phyloP scores from a whole-genome alignment of 1,140 invertebrate genomes.

The Pristionchus pacificus region DNA sequence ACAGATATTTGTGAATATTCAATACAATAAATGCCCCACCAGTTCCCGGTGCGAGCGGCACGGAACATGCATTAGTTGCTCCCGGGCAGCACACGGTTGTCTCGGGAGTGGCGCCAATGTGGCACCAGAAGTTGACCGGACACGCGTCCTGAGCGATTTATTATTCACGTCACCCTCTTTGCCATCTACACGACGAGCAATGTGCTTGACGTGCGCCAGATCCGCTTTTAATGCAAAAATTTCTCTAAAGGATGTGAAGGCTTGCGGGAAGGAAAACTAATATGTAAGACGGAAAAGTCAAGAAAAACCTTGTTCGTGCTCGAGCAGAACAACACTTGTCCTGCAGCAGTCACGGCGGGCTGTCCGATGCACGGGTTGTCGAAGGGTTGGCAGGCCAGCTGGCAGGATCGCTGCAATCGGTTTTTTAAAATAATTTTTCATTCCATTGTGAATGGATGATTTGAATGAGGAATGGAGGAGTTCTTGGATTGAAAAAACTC shows the following conservation, averaged over 20 bases:
- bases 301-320: constrained; percentile 23
- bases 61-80: constrained; percentile 57
- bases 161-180: too few relatives aligned
- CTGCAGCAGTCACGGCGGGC: constrained; percentile 49
- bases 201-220: too few relatives aligned
- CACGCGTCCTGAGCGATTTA: constrained; percentile 51
- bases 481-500: constrained; percentile 14
- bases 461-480: too few relatives aligned
- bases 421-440: constrained; percentile 14
- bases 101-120: constrained; percentile 54
- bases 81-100: constrained; percentile 57
- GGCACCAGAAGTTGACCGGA: constrained; percentile 58
- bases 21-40: constrained; percentile 17
- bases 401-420: constrained; percentile 47
- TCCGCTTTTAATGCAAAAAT: too few relatives aligned
- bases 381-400: constrained; percentile 53
- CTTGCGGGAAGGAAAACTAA: too few relatives aligned
- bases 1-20: too few relatives aligned
- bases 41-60: constrained; percentile 54
- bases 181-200: too few relatives aligned
- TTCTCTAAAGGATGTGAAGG: too few relatives aligned
- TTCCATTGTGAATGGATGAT: too few relatives aligned
- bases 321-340: constrained; percentile 41
- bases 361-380: constrained; percentile 58
- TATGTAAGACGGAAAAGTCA: background rate